Evolutionary conservation across 2,888 invertebrate genomes (phyloP), one percentile per base, ranked within the genome.

Genomic region (Sarcophaga variegata): DNA sequence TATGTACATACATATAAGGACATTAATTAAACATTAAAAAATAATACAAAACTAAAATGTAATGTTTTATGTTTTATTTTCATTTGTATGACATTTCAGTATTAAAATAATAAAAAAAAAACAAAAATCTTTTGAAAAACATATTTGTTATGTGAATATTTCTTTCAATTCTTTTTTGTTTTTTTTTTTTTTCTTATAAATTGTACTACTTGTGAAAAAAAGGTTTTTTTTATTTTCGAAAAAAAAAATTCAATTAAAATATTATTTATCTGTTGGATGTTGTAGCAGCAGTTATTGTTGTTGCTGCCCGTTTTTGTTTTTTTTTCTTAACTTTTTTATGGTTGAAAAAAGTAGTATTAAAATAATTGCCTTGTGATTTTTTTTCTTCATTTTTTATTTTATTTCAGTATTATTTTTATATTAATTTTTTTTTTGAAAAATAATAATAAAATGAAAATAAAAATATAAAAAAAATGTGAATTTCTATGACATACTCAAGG

Each of bases 401-500:
- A 87, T 85, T 83, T 85, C 25, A 83, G 60, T 88, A 85, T 80
- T 80, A 81, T 81, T 60, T 72, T 72, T 60, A 10, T n/a, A 5
- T 4, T 4, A 54, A 17, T 17, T 62, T 63, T 17, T 62, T 70
- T 75, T 67, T 66, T 1, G n/a, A 59, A 74, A 72, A 64, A 71
- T 49, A 54, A 54, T 14, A 54, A 54, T 14, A 54, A 54, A 54
- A 54, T 14, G 17, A 54, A 54, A 54, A 54, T 54, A 54, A 14
- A 54, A 54, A 54, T 14, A 54, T 0, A 49, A 66, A 67, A 66
- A 12, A 54, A 37, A 37, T 37, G 14, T 63, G 12, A 81, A 78
- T 88, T 88, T 80, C 88, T 87, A 86, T 86, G 88, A 83, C 87
- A 86, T 82, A 81, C 83, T 87, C 88, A 89, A 89, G 88, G 88